Evolutionary conservation across 2,888 invertebrate genomes (phyloP).

Genomic region (Drosophila borborema): DNA sequence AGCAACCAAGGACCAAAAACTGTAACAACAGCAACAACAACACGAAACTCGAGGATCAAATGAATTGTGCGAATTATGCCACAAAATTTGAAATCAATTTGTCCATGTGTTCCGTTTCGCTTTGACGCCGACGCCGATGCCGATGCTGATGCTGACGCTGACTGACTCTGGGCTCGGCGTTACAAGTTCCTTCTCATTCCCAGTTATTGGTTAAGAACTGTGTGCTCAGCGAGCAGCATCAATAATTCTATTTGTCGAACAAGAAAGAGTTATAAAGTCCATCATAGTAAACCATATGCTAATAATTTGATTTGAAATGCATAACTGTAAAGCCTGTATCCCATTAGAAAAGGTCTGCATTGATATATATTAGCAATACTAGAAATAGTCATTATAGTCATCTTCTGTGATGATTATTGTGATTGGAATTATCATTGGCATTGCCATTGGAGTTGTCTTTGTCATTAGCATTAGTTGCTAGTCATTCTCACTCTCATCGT

Average conservation of each 20-base stretch:
- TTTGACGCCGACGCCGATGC: not conserved
- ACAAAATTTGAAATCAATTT: constrained; percentile 83
- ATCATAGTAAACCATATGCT: not conserved
- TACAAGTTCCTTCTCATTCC: not conserved
- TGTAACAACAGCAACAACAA: constrained; percentile 55
- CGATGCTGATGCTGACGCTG: too few species aligned
- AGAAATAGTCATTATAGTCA: not conserved
- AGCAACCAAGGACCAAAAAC: constrained; percentile 15
- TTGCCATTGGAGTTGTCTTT: not conserved
- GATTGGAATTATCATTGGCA: not conserved
- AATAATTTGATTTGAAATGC: not conserved
- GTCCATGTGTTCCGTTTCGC: constrained; percentile 58
- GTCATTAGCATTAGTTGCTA: not conserved
- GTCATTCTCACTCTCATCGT: not conserved
- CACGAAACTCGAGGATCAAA: constrained; percentile 61
- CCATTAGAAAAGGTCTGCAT: not conserved
- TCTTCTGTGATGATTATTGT: not conserved
- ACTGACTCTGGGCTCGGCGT: not conserved
- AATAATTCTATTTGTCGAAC: not conserved
- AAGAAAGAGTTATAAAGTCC: not conserved
- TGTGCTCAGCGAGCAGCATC: not conserved
- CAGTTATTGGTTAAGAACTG: not conserved
- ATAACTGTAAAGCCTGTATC: not conserved
- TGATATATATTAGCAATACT: not conserved
- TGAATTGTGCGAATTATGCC: constrained; percentile 80